Evolutionary conservation across 2,888 invertebrate species (phyloP).

Genomic region (Patella pellucida): DNA sequence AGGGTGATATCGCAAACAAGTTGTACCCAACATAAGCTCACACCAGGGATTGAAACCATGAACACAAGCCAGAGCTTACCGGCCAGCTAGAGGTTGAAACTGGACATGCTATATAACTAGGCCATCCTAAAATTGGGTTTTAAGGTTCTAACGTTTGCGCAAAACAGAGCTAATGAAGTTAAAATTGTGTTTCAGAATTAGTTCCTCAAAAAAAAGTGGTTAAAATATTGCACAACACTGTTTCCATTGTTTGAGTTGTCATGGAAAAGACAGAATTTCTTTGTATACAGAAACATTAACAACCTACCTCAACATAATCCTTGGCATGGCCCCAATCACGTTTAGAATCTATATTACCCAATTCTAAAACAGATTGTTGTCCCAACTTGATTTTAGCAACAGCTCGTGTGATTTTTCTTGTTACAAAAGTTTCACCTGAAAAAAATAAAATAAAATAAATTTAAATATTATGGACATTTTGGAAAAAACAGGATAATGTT

Average conservation of each 20-base stretch:
- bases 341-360: slow-evolving; percentile 95
- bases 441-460: slow-evolving; percentile 16
- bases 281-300: neutral
- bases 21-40: too few species aligned
- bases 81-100: too few species aligned
- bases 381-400: slow-evolving; percentile 96
- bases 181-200: neutral
- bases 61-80: too few species aligned
- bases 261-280: slow-evolving; percentile 6
- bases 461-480: neutral
- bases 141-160: too few species aligned
- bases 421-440: slow-evolving; percentile 94
- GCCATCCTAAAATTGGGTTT: too few species aligned
- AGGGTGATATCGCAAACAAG: too few species aligned
- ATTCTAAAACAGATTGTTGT: slow-evolving; percentile 85
- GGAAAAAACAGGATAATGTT: neutral
- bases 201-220: neutral
- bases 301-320: slow-evolving; percentile 90
- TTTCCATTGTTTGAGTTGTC: neutral
- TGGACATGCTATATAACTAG: too few species aligned
- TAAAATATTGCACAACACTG: neutral
- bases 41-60: too few species aligned
- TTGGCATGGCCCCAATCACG: slow-evolving; percentile 94
- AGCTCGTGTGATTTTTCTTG: slow-evolving; percentile 95
- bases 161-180: neutral